Evolutionary conservation across 35 echinoderm and acorn worm genomes (phyloP), one percentile per base, ranked within the genome.

Genomic region (Amphiura filiformis): DNA sequence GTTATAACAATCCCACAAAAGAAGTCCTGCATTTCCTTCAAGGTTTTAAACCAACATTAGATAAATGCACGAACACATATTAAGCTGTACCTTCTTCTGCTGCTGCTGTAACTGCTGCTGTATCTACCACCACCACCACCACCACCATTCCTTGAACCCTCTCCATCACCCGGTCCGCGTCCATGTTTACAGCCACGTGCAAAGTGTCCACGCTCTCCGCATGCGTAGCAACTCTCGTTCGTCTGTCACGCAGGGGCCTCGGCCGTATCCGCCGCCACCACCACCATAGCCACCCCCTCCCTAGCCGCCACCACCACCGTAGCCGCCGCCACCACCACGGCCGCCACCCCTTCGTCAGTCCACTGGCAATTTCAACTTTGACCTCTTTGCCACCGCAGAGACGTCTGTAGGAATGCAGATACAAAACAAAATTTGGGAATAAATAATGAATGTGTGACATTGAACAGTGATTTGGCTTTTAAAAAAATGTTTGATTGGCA

Each of bases 161-260:
- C 84, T 0, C 84, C 84, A 75, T 40, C 84, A 23, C 84, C 84
- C 20, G 49, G 12, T 20, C 37, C 23, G 4, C 49, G 22, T 2
- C 78, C 52, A 34, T 82, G 12, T 18, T 47, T 14, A 75, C 87
- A 89, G 22, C 82, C 87, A 1, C 87, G 87, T 37, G 78, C 87
- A 37, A 82, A 89, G 76, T 89, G 87, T 5, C 87, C 87, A 28
- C 47, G 42, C 32, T 76, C 34, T 17, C 42, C 38, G 34, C 87
- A 89, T 1, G 32, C 36, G 49, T 89, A 89, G 34, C 87, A 89
- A 32, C 38, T 77, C 34, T 87, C 85, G 31, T 87, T 56, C 20
- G 44, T 34, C 52, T 85, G 23, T 39, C 81, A n/a, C 18, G 23
- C 4, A 31, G 81, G 81, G 81, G 18, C 40, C 20, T 26, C 80